A percentile compares a stretch with the other conserved stretches of the same genome.
Evolutionary conservation across 2,797 vertebrate genomes (phyloP).

Genomic region (Apodemus agrarius): DNA sequence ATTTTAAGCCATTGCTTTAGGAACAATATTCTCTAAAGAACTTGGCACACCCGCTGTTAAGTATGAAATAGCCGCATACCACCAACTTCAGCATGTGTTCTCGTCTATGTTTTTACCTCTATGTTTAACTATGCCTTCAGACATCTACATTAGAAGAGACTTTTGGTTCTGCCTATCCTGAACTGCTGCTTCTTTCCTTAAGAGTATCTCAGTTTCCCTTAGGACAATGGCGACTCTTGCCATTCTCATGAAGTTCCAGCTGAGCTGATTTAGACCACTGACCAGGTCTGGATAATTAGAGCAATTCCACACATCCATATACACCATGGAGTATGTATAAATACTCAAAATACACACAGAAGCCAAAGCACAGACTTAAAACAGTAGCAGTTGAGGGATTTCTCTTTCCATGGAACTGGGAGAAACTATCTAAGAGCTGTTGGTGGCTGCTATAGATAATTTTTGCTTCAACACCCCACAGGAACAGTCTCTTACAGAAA

Average conservation of each 20-base stretch:
- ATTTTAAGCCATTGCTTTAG: constrained; percentile 26
- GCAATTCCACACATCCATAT: not conserved
- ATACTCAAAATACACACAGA: constrained; percentile 9
- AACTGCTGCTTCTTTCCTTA: not conserved
- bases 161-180: not conserved
- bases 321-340: not conserved
- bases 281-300: not conserved
- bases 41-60: not conserved
- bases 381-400: not conserved
- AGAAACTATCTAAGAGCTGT: not conserved
- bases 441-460: not conserved
- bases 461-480: not conserved
- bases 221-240: not conserved
- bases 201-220: constrained; percentile 28
- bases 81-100: not conserved
- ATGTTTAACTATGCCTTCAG: not conserved
- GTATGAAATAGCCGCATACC: not conserved
- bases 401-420: not conserved
- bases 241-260: not conserved
- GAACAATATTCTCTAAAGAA: not conserved
- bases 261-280: not conserved
- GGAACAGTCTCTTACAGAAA: not conserved
- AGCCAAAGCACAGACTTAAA: constrained; percentile 1
- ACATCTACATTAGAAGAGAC: not conserved
- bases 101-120: not conserved